Base-by-base conservation (phyloP, 92 coral and sea anemone genomes). In the Virgularia gustaviana region DNA sequence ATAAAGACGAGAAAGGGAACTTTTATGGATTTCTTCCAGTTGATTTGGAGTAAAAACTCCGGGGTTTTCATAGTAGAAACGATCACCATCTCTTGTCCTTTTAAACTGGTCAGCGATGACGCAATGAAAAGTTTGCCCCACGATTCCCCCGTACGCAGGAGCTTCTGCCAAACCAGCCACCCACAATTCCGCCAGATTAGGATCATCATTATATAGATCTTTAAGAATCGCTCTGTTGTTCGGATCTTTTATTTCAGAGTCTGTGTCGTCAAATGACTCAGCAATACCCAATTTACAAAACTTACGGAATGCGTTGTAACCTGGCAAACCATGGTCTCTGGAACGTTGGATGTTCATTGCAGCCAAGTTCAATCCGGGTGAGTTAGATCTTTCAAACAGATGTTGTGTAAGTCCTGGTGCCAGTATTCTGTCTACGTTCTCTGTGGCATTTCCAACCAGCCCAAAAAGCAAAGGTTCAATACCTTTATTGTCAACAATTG, bases 141-240 rank as follows among this genome's bases (percentile, higher is more conserved):
- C 83, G 3, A 79, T 57, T 0, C 91, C 75, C 0, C 94, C 98
- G 16, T 78, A 77, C 1, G 85, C 67, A 2, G 88, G 83, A 57
- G 83, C 85, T 58, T 92, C 98, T 6, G 96, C 96, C 61, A 92
- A 53, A 0, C 94, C 98, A 34, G 85, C 89, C 57, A 89, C 94
- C 88, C 89, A 92, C 53, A 89, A 71, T 49, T 92, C 98, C 0
- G 90, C 85, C 41, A 56, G 53, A 24, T 86, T 88, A 27, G 88
- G 96, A 22, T 84, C 65, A 28, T 79, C 88, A 43, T 92, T 79
- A 54, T 89, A 91, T 6, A 91, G 45, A 0, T 76, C 83, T 32
- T 33, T 15, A 1, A 67, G 52, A 15, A 49, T 30, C 8, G 32
- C 27, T 18, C 58, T 31, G 24, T 41, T 25, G 3, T 47, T 38